A percentile compares a stretch with the other conserved stretches of the same genome.
These are phyloP conservation scores for Trogon melanurus DNA, from an alignment of 2,113 vertebrate genomes.

Conservation along the genomic window DNA sequence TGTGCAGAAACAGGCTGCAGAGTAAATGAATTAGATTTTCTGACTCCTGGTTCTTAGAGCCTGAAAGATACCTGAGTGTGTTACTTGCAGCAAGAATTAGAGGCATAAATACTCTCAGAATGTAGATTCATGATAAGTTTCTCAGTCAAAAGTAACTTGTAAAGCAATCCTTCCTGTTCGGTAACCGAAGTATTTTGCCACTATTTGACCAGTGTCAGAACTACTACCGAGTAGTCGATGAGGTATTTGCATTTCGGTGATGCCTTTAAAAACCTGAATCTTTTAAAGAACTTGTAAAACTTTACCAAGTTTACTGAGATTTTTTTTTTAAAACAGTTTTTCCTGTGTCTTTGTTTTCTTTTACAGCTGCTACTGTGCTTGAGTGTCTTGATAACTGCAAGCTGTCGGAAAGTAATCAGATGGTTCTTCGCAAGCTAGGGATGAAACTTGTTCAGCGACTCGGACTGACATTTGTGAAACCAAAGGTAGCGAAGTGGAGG, in stretches of 20 bases:
- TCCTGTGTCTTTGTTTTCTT: background rate
- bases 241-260: background rate
- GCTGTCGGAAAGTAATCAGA: slow-evolving; percentile 85
- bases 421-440: slow-evolving; percentile 86
- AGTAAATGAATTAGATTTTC: background rate
- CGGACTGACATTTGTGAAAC: slow-evolving; percentile 91
- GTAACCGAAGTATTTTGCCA: background rate
- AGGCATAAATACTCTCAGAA: background rate
- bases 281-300: background rate
- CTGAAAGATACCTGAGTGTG: background rate
- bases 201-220: background rate
- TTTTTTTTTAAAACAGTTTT: background rate
- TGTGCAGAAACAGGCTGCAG: background rate
- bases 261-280: background rate
- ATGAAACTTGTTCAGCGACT: slow-evolving; percentile 93
- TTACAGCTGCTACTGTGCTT: slow-evolving; percentile 84
- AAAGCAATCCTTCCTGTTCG: background rate
- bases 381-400: slow-evolving; percentile 83
- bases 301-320: background rate
- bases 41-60: background rate
- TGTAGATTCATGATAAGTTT: background rate
- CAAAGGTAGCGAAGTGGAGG: slow-evolving; percentile 93
- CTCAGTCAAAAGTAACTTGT: background rate
- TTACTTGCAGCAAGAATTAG: background rate
- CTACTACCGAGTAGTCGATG: background rate